These are phyloP conservation scores for Nothocercus julius DNA, from an alignment of 2,113 vertebrate species.

Conservation along the genomic window DNA sequence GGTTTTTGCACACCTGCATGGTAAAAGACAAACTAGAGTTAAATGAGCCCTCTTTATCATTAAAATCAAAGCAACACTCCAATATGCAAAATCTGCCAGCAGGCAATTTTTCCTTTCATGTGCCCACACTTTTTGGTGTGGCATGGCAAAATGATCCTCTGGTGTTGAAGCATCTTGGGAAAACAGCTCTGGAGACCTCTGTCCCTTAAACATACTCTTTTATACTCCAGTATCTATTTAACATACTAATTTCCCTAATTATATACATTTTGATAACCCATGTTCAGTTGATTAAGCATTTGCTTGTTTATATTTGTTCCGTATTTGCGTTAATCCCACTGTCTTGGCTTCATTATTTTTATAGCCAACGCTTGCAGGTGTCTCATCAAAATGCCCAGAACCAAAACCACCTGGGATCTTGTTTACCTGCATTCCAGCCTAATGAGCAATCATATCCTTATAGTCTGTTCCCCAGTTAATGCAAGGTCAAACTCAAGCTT, in stretches of 20 bases:
- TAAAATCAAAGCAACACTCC: not conserved
- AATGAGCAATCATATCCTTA: not conserved
- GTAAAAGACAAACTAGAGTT: not conserved
- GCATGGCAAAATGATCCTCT: not conserved
- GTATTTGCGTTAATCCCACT: not conserved
- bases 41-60: constrained; percentile 17
- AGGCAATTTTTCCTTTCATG: constrained; percentile 4
- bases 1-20: constrained; percentile 34
- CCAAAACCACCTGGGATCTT: not conserved
- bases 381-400: constrained; percentile 14
- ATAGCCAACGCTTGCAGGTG: not conserved
- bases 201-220: not conserved
- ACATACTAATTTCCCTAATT: not conserved
- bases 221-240: not conserved
- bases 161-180: not conserved
- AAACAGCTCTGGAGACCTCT: not conserved
- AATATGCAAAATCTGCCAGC: not conserved
- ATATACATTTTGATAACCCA: not conserved
- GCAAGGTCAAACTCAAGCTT: not conserved
- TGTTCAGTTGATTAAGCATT: not conserved
- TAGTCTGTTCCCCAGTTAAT: not conserved
- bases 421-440: not conserved
- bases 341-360: not conserved
- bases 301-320: not conserved
- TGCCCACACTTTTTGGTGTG: not conserved